Evolutionary conservation across 1,140 invertebrate species (phyloP).

Genomic region (Zaprionus gabonicus): DNA sequence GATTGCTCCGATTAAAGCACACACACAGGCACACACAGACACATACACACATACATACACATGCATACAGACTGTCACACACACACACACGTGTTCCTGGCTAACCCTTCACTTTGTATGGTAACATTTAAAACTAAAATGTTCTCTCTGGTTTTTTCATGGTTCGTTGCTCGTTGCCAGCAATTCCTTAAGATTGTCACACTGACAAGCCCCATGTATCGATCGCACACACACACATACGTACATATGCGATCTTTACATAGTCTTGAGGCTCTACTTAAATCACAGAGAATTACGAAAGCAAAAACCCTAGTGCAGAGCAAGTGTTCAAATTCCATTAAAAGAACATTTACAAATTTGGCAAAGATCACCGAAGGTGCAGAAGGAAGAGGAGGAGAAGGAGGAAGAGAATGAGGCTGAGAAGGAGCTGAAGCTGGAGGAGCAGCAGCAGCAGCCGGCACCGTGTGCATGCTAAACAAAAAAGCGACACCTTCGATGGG

Average conservation of each 20-base stretch:
- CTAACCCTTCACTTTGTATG: constrained; percentile 52
- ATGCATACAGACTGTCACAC: not conserved
- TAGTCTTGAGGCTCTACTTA: constrained; percentile 48
- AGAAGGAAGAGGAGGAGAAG: not conserved
- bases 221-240: constrained; percentile 16
- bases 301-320: constrained; percentile 52
- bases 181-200: constrained; percentile 58
- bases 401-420: not conserved
- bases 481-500: constrained; percentile 71
- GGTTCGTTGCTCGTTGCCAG: constrained; percentile 42
- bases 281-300: constrained; percentile 39
- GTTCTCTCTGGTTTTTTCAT: constrained; percentile 32
- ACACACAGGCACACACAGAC: constrained; percentile 2
- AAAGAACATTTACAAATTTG: constrained; percentile 83
- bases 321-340: constrained; percentile 83
- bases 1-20: constrained; percentile 47
- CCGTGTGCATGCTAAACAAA: constrained; percentile 48
- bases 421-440: not conserved
- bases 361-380: constrained; percentile 64
- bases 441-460: constrained; percentile 5
- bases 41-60: not conserved
- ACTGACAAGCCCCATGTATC: constrained; percentile 52
- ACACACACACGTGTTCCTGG: not conserved
- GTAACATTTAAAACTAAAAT: constrained; percentile 51
- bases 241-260: constrained; percentile 26